A percentile compares a stretch with the other conserved stretches of the same genome.
Evolutionary conservation across 2,797 vertebrate species (phyloP).

Genomic region (Strix occidentalis): DNA sequence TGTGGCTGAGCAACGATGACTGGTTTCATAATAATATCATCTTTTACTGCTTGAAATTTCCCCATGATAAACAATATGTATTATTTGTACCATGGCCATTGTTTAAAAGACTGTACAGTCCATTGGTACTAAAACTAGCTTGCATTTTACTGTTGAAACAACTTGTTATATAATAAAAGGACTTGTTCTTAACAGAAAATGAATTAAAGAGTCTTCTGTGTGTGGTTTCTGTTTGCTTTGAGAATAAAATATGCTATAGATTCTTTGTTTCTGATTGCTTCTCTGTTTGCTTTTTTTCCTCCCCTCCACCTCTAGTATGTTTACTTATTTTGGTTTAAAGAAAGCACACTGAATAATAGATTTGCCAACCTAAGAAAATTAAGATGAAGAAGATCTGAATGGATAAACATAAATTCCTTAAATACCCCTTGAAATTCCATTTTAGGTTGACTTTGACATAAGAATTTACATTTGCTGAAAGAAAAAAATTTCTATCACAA

Average conservation of each 20-base stretch:
- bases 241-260: neutral
- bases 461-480: neutral
- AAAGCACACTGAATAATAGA: neutral
- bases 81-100: neutral
- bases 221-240: neutral
- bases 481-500: neutral
- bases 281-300: neutral
- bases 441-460: neutral
- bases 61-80: neutral
- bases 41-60: neutral
- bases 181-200: conserved; percentile 2
- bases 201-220: neutral
- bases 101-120: neutral
- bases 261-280: neutral
- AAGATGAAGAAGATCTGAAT: neutral
- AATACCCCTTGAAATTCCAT: neutral
- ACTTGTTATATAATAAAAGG: neutral
- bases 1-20: neutral
- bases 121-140: conserved; percentile 27
- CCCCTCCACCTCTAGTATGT: rapidly evolving
- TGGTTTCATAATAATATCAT: neutral
- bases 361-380: neutral
- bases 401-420: rapidly evolving
- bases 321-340: neutral
- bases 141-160: neutral